Percentiles rank a stretch among this genome's conserved stretches.
Evolutionary conservation across 2,888 invertebrate species (phyloP).

Genomic region (Ochropacha duplaris): DNA sequence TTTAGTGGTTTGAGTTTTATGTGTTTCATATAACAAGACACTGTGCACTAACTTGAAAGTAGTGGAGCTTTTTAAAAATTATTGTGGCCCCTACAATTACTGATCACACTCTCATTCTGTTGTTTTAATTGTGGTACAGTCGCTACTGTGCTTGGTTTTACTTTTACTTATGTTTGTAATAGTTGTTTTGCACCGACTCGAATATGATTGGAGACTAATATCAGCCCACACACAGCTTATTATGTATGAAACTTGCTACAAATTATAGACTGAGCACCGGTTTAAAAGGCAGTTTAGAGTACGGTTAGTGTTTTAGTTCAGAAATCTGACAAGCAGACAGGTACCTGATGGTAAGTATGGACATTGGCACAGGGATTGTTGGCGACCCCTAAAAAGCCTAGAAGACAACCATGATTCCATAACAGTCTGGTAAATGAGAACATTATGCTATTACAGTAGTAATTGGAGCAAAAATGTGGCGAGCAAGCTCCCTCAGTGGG

Average conservation of each 20-base stretch:
- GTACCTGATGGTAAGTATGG: too few relatives aligned
- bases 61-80: too few relatives aligned
- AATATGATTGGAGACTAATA: background rate
- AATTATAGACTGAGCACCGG: too few relatives aligned
- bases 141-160: background rate
- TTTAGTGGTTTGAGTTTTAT: background rate
- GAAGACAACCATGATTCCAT: too few relatives aligned
- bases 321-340: too few relatives aligned
- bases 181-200: background rate
- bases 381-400: too few relatives aligned
- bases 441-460: constrained; percentile 66
- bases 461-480: constrained; percentile 72
- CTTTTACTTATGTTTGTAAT: too few relatives aligned
- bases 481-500: constrained; percentile 73
- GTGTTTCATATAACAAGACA: too few relatives aligned
- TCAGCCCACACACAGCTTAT: background rate
- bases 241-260: background rate
- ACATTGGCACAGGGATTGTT: too few relatives aligned
- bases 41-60: background rate
- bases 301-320: too few relatives aligned
- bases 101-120: background rate
- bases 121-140: background rate
- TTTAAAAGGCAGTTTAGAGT: too few relatives aligned
- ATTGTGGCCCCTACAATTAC: too few relatives aligned
- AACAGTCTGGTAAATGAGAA: background rate